Evolutionary conservation across 1,140 invertebrate species (phyloP), one percentile per base, ranked within the genome.

Genomic region (Drosophila ironensis): DNA sequence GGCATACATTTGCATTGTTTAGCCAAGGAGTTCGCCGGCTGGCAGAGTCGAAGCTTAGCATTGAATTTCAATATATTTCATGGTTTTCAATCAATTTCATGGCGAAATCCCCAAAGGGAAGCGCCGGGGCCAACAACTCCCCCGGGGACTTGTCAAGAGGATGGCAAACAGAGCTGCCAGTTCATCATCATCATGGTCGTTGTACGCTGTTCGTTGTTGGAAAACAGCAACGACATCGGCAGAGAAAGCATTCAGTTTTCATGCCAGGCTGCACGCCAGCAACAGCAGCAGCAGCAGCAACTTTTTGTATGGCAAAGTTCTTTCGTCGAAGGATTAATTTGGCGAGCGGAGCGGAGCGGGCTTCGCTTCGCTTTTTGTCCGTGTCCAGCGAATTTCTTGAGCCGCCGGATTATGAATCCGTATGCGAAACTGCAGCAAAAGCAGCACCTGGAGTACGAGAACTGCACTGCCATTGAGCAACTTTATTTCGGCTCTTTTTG

Each of bases 61-160:
- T 81, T 82, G 72, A 82, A 77, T 82, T 82, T 82, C 78, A 82
- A 82, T 82, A 78, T 66, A 84, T 84, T 84, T 84, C 80, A 84
- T 80, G 78, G 74, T 63, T 84, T 80, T 84, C 80, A 84, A 84
- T 84, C 78, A 84, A 86, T 86, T 86, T 84, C 72, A 77, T 72
- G 72, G 46, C 63, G 44, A 50, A 66, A 44, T 70, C 70, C 51
- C 51, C 64, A 52, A 41, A 46, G 51, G 78, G 63, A 38, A 54
- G 9, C 11, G 2, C 12, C 6, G 4, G 24, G 20, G 57, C 50
- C 56, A 57, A 33, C 72, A 68, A 48, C 66, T 66, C 44, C 73
- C 78, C 42, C 38, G 40, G 67, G 78, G 74, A 73, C 54, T 64
- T 84, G 73, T 73, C 80, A 84, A 82, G 73, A 73, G 73, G 35